A percentile compares a stretch with the other conserved stretches of the same genome.
Conservation (phyloP, 1,140 invertebrate genomes). For the Zeugodacus cucurbitae region DNA sequence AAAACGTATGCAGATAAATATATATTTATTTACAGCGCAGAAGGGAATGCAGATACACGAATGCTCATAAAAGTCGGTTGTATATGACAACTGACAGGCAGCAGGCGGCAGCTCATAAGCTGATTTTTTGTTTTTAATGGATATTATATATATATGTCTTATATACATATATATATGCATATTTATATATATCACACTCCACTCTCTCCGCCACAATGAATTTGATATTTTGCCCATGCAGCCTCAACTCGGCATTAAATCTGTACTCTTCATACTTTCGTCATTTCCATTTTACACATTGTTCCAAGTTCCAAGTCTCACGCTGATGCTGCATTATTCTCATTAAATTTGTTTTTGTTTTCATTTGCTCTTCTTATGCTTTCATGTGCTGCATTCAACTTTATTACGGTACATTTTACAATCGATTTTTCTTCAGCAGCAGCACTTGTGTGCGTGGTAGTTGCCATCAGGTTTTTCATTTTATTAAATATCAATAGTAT, state of each 20-base stretch:
- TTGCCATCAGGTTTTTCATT: not conserved
- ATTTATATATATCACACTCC: not conserved
- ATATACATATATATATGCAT: not conserved
- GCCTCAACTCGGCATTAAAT: no score
- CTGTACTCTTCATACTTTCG: not conserved
- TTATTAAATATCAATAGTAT: no score
- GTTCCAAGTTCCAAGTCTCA: not conserved
- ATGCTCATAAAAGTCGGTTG: not conserved
- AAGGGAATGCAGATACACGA: not conserved
- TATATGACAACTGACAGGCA: not conserved
- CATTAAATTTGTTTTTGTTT: conserved; percentile 27
- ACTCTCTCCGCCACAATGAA: not conserved
- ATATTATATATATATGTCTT: not conserved
- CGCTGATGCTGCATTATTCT: not conserved
- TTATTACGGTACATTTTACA: not conserved
- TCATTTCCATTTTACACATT: not conserved
- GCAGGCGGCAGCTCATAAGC: not conserved
- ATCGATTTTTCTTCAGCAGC: not conserved
- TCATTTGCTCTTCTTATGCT: not conserved
- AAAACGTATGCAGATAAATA: not conserved
- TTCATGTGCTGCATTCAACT: not conserved
- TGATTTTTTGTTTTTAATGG: not conserved
- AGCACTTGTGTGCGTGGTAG: not conserved
- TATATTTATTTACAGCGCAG: not conserved
- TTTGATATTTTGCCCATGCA: not conserved